Evolutionary conservation across 2,888 invertebrate species (phyloP), one percentile per base, ranked within the genome.

Genomic region (Emmelina monodactyla): DNA sequence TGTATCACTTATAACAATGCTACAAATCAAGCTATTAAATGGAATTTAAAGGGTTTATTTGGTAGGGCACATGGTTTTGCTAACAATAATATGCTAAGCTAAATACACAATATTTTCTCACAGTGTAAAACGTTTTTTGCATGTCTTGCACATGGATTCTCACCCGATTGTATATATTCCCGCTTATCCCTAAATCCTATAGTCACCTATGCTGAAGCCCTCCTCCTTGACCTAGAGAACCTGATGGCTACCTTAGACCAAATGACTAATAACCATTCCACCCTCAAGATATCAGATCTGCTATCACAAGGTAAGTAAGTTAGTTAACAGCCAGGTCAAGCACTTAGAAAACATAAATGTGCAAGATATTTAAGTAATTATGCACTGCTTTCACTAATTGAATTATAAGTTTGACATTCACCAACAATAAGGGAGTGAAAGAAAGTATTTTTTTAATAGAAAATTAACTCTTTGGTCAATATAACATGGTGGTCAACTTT

Each of bases 61-160:
- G 22, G 34, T 31, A n/a, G 12, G 28, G 22, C n/a, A 31, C 30
- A 25, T 10, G 14, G 5, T 31, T 30, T 25, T 28, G 32, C 29
- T 30, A 37, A 29, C 14, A 22, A 14, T 30, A 28, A n/a, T 34
- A 25, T 25, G 11, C 9, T 11, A 25, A 25, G 25, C 25, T 25
- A n/a, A n/a, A 37, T 39, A 38, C 34, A 34, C 32, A 31, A 22
- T 37, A 37, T 46, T 39, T 46, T 46, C 44, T 50, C 47, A 54
- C 40, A 51, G 55, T 60, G 61, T 62, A 50, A 54, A 61, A 58
- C 11, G 25, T 64, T 72, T 55, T 72, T 79, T 75, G 78, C 78
- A 79, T 79, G 78, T 79, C 79, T 79, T 71, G 76, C 78, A 78
- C 78, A 70, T 67, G 79, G 79, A 73, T 32, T n/a, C n/a, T n/a